These are phyloP conservation scores for Nothoprocta perdicaria DNA, from an alignment of 2,113 vertebrate genomes.

Conservation along the genomic window DNA sequence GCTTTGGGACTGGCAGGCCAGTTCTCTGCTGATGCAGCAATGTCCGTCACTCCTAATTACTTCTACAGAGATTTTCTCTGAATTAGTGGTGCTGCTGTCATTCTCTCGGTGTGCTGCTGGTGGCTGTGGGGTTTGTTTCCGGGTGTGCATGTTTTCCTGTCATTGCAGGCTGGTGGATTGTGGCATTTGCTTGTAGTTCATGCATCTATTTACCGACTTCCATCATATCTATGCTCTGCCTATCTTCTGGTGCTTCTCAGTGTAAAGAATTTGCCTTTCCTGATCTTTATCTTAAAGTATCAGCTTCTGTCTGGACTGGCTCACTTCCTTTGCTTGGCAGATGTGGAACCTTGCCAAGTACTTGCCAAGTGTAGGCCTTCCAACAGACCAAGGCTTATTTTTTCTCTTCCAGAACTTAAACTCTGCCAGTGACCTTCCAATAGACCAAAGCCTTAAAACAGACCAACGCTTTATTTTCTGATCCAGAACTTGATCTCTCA, in stretches of 20 bases:
- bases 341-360: neutral
- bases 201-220: neutral
- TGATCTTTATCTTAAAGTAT: neutral
- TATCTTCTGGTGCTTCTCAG: neutral
- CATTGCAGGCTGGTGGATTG: neutral
- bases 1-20: neutral
- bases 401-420: neutral
- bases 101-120: neutral
- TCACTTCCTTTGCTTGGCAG: neutral
- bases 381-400: neutral
- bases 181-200: neutral
- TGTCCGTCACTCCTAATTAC: neutral
- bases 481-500: neutral
- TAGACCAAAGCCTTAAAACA: neutral
- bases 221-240: neutral
- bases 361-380: neutral
- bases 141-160: neutral
- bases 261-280: neutral
- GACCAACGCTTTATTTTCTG: neutral
- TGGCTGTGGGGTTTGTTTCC: neutral
- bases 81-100: neutral
- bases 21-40: slow-evolving; percentile 23
- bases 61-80: neutral
- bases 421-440: neutral
- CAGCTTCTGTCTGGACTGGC: neutral